Base-by-base conservation (phyloP, 2,797 vertebrate genomes). In the Argyrosomus regius region DNA sequence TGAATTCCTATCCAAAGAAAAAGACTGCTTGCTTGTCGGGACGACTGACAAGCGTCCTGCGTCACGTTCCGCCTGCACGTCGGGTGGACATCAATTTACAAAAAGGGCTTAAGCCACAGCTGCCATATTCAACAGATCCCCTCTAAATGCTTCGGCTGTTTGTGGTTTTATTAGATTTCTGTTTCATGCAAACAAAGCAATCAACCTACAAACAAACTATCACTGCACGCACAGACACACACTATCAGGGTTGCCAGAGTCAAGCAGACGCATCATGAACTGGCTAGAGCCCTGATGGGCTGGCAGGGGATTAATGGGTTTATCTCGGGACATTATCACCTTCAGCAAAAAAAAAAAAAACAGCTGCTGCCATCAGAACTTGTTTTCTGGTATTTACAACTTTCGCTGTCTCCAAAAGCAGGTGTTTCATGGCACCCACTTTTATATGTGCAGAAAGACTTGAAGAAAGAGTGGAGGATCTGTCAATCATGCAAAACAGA, bases 101-200 rank as follows among this genome's bases (percentile, higher is more conserved):
- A 78, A 39, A 79, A 72, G 46, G 49, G 35, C 45, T 88, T 83
- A 80, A 14, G 63, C 45, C 59, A 24, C 79, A 76, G 80, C 87
- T 85, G 88, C 70, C 64, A 80, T 73, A 85, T 93, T 88, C 81
- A 78, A 68, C 90, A 8, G 26, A 41, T 86, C 77, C 75, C 77
- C 66, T 83, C 85, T 65, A 93, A 89, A 94, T 90, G 67, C 80
- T 88, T 90, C 65, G 20, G 60, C 73, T 54, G 75, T 77, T 80
- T 83, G 54, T 22, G 66, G 49, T 49, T 83, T 71, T 60, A 69
- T 61, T 11, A 71, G 7, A 13, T 58, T 70, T 22, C 28, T 16
- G 31, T 26, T 35, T 56, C 31, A 56, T 71, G 64, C 61, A 72
- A 72, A 62, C 8, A 8, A 58, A 67, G 43, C 31, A 45, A 50